Evolutionary conservation across 2,888 invertebrate genomes (phyloP).

Genomic region (Plutella xylostella): DNA sequence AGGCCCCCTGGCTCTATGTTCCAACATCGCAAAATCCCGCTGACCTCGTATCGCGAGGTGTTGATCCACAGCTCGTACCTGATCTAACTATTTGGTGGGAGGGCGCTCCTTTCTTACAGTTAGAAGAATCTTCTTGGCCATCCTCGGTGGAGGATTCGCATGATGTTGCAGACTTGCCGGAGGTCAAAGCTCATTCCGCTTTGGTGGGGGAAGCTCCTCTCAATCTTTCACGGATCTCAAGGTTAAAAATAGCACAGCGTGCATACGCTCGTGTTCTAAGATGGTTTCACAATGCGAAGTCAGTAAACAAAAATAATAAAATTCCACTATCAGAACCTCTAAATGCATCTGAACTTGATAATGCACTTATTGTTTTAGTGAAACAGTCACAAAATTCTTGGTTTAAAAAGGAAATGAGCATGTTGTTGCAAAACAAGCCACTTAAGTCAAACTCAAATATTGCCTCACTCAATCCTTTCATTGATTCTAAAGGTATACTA

Average conservation of each 20-base stretch:
- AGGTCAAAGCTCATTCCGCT: neutral
- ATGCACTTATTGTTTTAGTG: neutral
- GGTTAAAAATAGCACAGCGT: neutral
- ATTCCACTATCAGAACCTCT: no score
- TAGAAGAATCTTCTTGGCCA: neutral
- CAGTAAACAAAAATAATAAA: neutral
- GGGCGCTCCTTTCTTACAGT: neutral
- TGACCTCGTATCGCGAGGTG: slow-evolving; percentile 5
- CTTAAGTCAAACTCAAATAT: neutral
- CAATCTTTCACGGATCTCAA: neutral
- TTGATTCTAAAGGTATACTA: slow-evolving; percentile 7
- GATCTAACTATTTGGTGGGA: neutral
- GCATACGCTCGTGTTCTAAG: neutral
- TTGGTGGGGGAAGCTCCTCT: no score
- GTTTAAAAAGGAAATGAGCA: neutral
- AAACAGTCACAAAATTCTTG: neutral
- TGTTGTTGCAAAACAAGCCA: neutral
- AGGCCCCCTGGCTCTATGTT: neutral
- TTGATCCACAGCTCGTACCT: neutral
- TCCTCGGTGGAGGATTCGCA: neutral
- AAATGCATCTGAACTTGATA: neutral
- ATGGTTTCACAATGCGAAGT: neutral
- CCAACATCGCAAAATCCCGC: slow-evolving; percentile 5
- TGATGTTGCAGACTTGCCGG: neutral
- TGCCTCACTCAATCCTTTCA: slow-evolving; percentile 7